Percentiles rank a stretch among this genome's conserved stretches.
These are phyloP conservation scores for Xenops minutus DNA, from an alignment of 2,797 vertebrate species.

Conservation along the genomic window DNA sequence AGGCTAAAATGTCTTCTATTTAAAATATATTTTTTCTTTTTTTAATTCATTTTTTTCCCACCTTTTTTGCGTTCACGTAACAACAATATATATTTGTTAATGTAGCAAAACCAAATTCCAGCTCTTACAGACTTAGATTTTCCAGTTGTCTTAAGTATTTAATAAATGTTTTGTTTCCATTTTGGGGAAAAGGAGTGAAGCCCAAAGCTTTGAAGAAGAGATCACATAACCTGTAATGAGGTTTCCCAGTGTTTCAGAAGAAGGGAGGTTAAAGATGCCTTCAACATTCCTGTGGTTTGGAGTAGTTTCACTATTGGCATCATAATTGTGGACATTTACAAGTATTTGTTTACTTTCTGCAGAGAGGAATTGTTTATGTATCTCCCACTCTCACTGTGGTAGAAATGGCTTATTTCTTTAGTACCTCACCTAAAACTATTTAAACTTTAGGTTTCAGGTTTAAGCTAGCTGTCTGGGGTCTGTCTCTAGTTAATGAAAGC, in stretches of 20 bases:
- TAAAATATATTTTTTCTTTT: background rate
- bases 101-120: accelerated
- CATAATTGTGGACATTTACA: background rate
- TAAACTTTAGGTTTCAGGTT: background rate
- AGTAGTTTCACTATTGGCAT: background rate
- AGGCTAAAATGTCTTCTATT: background rate
- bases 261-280: background rate
- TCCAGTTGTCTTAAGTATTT: background rate
- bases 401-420: background rate
- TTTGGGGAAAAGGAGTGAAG: background rate
- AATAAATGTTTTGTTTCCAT: background rate
- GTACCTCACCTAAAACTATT: background rate
- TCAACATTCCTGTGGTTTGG: background rate
- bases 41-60: background rate
- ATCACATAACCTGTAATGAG: background rate
- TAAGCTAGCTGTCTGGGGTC: background rate
- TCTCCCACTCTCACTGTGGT: background rate
- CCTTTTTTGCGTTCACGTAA: background rate
- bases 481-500: background rate
- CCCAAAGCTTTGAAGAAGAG: background rate
- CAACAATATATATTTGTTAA: background rate
- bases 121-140: background rate
- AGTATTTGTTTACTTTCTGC: background rate
- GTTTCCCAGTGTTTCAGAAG: background rate
- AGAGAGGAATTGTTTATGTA: background rate